These are phyloP conservation scores for Meandrina meandrites DNA, from an alignment of 92 coral and sea anemone genomes.

Conservation along the genomic window DNA sequence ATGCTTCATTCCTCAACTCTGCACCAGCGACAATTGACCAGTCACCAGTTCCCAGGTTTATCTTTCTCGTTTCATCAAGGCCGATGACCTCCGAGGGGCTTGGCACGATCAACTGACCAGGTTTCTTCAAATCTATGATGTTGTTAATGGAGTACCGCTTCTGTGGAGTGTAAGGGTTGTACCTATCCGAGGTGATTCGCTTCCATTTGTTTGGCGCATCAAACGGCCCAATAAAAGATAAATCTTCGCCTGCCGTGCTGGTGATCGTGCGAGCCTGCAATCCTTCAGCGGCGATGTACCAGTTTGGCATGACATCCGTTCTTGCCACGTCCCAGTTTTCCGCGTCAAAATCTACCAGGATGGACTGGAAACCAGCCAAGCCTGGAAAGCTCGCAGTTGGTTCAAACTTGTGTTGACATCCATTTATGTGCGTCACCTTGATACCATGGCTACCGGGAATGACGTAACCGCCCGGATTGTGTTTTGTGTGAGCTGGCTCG, in stretches of 20 bases:
- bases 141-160: constrained; percentile 61
- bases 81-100: constrained; percentile 78
- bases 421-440: constrained; percentile 83
- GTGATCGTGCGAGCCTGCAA: constrained; percentile 90
- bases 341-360: constrained; percentile 71
- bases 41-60: constrained; percentile 78
- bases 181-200: constrained; percentile 67
- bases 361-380: constrained; percentile 58
- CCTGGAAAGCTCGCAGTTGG: constrained; percentile 79
- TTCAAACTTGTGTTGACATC: constrained; percentile 90
- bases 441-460: constrained; percentile 69
- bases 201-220: constrained; percentile 81
- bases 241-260: constrained; percentile 86
- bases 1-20: constrained; percentile 53
- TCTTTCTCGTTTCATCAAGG: constrained; percentile 58
- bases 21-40: constrained; percentile 65
- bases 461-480: constrained; percentile 77
- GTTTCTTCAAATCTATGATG: constrained; percentile 62
- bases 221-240: constrained; percentile 82
- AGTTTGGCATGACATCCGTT: constrained; percentile 96
- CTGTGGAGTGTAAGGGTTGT: constrained; percentile 83
- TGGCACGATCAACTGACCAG: constrained; percentile 78
- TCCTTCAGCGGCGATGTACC: constrained; percentile 89
- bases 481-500: constrained; percentile 81
- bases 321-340: constrained; percentile 85